A percentile compares a stretch with the other conserved stretches of the same genome.
Conservation (phyloP, 2,113 vertebrate species). For the Clarias batrachus region DNA sequence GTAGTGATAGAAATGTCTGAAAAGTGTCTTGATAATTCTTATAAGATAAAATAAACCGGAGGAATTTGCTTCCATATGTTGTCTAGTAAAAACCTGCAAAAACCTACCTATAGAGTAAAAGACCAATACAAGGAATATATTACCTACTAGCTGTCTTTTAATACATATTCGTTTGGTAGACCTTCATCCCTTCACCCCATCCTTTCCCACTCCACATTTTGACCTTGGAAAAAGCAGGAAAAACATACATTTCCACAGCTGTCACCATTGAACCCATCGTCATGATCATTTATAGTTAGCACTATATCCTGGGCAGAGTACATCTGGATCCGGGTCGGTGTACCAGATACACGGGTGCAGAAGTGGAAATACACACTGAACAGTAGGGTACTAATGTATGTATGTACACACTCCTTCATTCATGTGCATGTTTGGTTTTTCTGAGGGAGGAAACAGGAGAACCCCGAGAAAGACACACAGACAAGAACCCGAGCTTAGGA, state of each 20-base stretch:
- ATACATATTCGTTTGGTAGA: background rate
- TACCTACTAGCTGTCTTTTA: too few species aligned
- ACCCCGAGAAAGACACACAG: background rate
- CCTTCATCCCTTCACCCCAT: background rate
- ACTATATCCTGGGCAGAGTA: background rate
- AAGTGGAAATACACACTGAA: too few species aligned
- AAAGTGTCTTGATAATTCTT: too few species aligned
- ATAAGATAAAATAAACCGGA: too few species aligned
- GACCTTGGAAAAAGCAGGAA: background rate
- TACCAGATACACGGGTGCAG: too few species aligned
- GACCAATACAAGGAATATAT: background rate
- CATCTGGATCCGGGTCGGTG: too few species aligned
- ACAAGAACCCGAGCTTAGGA: background rate
- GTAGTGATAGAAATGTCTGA: too few species aligned
- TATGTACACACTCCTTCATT: too few species aligned
- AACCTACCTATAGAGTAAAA: background rate
- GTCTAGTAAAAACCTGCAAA: too few species aligned
- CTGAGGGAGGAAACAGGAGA: background rate
- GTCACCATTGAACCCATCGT: background rate
- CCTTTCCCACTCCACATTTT: background rate
- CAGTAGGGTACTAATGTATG: too few species aligned
- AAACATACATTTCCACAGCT: background rate
- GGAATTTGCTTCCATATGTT: too few species aligned
- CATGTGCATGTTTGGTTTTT: too few species aligned
- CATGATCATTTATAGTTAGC: background rate